A percentile compares a stretch with the other conserved stretches of the same genome.
phyloP scores from a whole-genome alignment of 2,797 vertebrate species.

The Notolepis coatsorum region DNA sequence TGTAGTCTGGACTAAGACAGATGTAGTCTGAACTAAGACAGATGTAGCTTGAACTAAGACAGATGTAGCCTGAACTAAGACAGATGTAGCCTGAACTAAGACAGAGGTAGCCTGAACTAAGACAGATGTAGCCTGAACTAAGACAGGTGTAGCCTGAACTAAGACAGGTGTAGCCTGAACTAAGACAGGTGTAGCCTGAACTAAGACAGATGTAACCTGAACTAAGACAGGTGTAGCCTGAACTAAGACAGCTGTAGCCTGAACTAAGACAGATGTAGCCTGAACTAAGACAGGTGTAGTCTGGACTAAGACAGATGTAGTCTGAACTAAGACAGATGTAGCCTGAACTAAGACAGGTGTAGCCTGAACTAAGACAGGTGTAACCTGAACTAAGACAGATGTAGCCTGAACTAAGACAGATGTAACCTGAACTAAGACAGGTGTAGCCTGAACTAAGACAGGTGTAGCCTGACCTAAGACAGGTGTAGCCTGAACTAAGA shows the following conservation, averaged over 20 bases:
- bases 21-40: background rate
- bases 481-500: background rate
- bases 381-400: background rate
- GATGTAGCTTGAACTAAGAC: slow-evolving; percentile 11
- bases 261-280: background rate
- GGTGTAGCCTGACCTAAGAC: slow-evolving; percentile 1
- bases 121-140: background rate
- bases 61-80: background rate
- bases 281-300: no score
- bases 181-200: slow-evolving; percentile 4
- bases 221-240: slow-evolving; percentile 7
- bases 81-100: slow-evolving; percentile 11
- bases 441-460: background rate
- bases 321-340: background rate
- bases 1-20: background rate
- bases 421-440: background rate
- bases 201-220: background rate
- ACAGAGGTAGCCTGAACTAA: no score
- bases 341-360: slow-evolving; percentile 1
- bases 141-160: slow-evolving; percentile 6
- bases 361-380: no score
- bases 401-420: slow-evolving; percentile 1
- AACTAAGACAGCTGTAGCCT: no score
- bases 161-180: background rate
- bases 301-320: slow-evolving; percentile 9